Base-by-base conservation (phyloP, 1,140 invertebrate genomes). In the Microplitis mediator region DNA sequence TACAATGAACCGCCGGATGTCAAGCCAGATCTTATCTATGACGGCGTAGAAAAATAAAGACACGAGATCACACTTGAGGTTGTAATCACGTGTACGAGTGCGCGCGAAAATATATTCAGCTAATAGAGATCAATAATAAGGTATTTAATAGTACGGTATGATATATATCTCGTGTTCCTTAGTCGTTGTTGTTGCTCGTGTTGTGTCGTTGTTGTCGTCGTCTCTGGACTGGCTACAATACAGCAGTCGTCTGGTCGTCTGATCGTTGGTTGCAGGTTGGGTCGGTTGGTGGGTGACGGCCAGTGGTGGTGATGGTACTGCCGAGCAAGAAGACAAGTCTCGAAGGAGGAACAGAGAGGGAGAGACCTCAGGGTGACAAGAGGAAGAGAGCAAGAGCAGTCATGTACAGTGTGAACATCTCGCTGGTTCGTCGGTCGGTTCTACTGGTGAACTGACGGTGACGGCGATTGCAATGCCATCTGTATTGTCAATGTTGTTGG, bases 401-500 rank as follows among this genome's bases (percentile, higher is more conserved):
- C 50, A 73, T 79, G 76, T 58, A 32, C 39, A 54, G 51, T 56
- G 50, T 56, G 50, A 54, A 23, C 8, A 2, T 35, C 45, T 39
- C 69, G 39, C 34, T 66, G 16, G 71, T 66, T 32, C n/a, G 34
- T 66, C 36, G 36, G 11, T 45, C 39, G 52, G 52, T 14, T 64
- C 23, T 71, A 34, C 36, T 60, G 31, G 60, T 66, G 50, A 50
- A 35, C 74, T 68, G 58, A 73, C 66, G 68, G 72, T 69, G 65
- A 67, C 16, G 39, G 54, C 78, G 73, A 76, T 69, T 69, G 84
- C 88, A 86, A 83, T 87, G 90, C 90, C 90, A 89, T 88, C 90
- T 91, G 86, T 88, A 89, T 89, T 91, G 90, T 91, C 90, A 91
- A 90, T 91, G 89, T 90, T 91, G 90, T 90, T 90, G 85, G 85